Percentiles rank a stretch among this genome's conserved stretches.
phyloP scores from a whole-genome alignment of 2,797 vertebrate genomes.

The Fistularia commersonii region DNA sequence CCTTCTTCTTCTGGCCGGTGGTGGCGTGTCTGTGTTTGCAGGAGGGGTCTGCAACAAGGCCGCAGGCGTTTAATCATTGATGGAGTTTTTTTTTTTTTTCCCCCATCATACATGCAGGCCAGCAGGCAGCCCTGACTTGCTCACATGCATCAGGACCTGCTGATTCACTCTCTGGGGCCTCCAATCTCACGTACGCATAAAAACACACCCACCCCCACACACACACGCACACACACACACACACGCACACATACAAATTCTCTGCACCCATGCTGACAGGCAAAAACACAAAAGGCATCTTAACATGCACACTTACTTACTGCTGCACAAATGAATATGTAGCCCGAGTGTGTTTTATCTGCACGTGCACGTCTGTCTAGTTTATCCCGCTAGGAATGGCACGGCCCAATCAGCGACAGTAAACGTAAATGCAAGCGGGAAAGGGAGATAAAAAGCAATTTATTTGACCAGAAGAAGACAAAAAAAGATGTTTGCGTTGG shows the following conservation, averaged over 20 bases:
- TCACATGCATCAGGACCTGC: constrained; percentile 66
- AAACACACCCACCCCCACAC: constrained; percentile 13
- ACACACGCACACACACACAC: constrained; percentile 6
- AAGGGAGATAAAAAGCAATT: constrained; percentile 68
- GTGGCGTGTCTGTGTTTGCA: constrained; percentile 58
- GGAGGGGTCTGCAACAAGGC: constrained; percentile 56
- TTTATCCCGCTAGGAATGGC: constrained; percentile 50
- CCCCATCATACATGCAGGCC: constrained; percentile 50
- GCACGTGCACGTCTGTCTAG: constrained; percentile 14
- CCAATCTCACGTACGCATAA: constrained; percentile 10
- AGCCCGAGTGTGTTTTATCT: constrained; percentile 25
- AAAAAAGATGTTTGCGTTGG: constrained; percentile 47
- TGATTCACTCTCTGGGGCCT: constrained; percentile 70
- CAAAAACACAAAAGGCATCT: constrained; percentile 26
- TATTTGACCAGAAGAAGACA: constrained; percentile 54
- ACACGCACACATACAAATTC: background rate
- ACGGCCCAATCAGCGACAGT: constrained; percentile 51
- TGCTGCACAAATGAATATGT: constrained; percentile 24
- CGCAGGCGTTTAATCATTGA: constrained; percentile 74
- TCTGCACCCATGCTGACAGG: background rate
- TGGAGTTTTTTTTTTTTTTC: constrained; percentile 38
- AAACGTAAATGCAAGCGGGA: constrained; percentile 55
- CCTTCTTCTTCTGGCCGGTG: constrained; percentile 20
- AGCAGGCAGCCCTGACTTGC: constrained; percentile 59
- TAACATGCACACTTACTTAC: constrained; percentile 13